Conservation (phyloP, 2,888 invertebrate species). For the Drosophila stalkeri region DNA sequence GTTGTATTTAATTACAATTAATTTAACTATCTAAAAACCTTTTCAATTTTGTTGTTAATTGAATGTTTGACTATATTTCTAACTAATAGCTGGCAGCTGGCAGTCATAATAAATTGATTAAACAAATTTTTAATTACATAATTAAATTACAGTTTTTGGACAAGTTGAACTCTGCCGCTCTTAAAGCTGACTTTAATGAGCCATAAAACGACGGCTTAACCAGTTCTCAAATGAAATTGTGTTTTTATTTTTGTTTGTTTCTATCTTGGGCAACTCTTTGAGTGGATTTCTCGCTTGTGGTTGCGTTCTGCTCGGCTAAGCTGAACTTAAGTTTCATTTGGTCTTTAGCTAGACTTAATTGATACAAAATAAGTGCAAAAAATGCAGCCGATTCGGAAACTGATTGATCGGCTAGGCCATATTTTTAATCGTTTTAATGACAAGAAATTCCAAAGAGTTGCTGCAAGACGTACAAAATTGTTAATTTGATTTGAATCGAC, state of each 20-base stretch:
- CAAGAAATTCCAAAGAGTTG: neutral
- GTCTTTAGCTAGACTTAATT: neutral
- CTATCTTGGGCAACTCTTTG: conserved; percentile 15
- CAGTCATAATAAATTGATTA: conserved; percentile 54
- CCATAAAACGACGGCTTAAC: conserved; percentile 63
- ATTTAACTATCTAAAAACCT: neutral
- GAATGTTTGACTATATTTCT: neutral
- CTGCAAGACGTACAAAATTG: neutral
- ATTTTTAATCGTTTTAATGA: conserved; percentile 2
- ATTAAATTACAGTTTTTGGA: conserved; percentile 35
- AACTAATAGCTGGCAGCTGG: conserved; percentile 9
- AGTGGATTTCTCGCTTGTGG: conserved; percentile 15
- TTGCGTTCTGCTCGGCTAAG: conserved; percentile 20
- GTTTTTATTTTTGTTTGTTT: neutral
- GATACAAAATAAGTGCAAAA: conserved; percentile 6
- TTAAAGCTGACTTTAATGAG: conserved; percentile 61
- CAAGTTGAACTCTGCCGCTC: conserved; percentile 34
- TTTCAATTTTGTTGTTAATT: neutral
- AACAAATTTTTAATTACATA: conserved; percentile 49
- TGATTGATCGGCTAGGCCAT: conserved; percentile 6
- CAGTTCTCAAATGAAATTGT: conserved; percentile 49
- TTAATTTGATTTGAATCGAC: neutral
- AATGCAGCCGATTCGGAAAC: neutral
- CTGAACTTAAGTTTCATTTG: conserved; percentile 7
- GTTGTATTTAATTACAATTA: neutral